Percentiles rank a stretch among this genome's conserved stretches.
Evolutionary conservation across 2,888 invertebrate species (phyloP).

Genomic region (Augochlorella aurata): DNA sequence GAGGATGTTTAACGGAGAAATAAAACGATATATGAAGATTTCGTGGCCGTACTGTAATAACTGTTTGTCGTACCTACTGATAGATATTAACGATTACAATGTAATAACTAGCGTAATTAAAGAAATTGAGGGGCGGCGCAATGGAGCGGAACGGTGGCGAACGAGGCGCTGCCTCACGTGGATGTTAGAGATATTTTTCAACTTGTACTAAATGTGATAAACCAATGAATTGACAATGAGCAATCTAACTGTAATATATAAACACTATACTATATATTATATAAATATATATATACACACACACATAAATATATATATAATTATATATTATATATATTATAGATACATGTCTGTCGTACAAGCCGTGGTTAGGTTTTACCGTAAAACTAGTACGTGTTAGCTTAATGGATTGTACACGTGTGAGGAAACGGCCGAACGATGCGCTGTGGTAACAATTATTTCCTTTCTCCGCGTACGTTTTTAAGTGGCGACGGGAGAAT

Average conservation of each 20-base stretch:
- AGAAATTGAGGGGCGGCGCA: constrained; percentile 37
- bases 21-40: constrained; percentile 45
- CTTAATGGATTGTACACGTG: constrained; percentile 57
- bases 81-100: constrained; percentile 68
- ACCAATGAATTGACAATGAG: constrained; percentile 82
- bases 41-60: constrained; percentile 75
- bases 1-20: constrained; percentile 30
- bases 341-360: constrained; percentile 80
- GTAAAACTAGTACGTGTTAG: constrained; percentile 71
- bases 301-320: constrained; percentile 42
- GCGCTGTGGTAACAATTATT: constrained; percentile 1
- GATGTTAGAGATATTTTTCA: constrained; percentile 82
- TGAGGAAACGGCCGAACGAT: background rate
- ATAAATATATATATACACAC: constrained; percentile 53
- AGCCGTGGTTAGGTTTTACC: constrained; percentile 74
- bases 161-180: constrained; percentile 72
- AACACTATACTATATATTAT: constrained; percentile 70
- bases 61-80: constrained; percentile 76
- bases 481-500: constrained; percentile 27
- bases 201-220: constrained; percentile 82
- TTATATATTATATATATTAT: constrained; percentile 58
- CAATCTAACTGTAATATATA: constrained; percentile 81
- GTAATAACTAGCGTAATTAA: constrained; percentile 61
- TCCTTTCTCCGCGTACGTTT: constrained; percentile 30
- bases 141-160: constrained; percentile 16